Base-by-base conservation (phyloP, 2,888 invertebrate genomes). In the Ornithoptera priamus region DNA sequence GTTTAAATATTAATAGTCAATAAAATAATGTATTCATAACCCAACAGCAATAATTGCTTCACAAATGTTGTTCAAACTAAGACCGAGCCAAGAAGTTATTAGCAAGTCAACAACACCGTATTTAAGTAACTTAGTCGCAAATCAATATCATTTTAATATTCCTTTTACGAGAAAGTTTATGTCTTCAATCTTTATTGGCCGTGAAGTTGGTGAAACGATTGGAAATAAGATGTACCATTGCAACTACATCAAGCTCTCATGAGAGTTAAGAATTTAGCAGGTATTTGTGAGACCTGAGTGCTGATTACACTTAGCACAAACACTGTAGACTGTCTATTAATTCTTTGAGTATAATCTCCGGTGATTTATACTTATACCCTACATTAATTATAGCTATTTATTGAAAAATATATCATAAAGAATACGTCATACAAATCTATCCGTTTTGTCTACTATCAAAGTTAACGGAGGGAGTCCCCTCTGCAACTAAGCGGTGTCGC, bases 71-170 rank as follows among this genome's bases (percentile, higher is more conserved):
- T 8, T 20, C 57, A 20, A 57, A 57, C 57, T 8, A 20, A n/a
- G 8, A 57, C 3, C 5, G 20, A 57, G 20, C 57, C n/a, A 22
- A 20, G 6, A 57, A 20, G 18, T 57, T 57, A 57, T 57, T 57
- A 57, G n/a, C 20, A 57, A 57, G 57, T n/a, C 57, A 57, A 57
- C 57, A 57, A 57, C 57, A 20, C 20, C 57, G 57, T 10, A 12
- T 57, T 57, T 20, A n/a, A 57, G 57, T 20, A 1, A 2, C n/a
- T 57, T 20, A 20, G 20, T 20, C n/a, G 18, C 57, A 57, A 57
- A 57, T 57, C 57, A 22, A 57, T 57, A 18, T 10, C 57, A 8
- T 20, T 57, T 57, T 57, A 57, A 18, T 57, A 20, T 57, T 57
- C 22, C 57, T 57, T 57, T 57, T 57, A 57, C 57, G 20, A 20